Percentiles rank a stretch among this genome's conserved stretches.
Evolutionary conservation across 2,888 invertebrate species (phyloP).

Genomic region (Parasteatoda lunata): DNA sequence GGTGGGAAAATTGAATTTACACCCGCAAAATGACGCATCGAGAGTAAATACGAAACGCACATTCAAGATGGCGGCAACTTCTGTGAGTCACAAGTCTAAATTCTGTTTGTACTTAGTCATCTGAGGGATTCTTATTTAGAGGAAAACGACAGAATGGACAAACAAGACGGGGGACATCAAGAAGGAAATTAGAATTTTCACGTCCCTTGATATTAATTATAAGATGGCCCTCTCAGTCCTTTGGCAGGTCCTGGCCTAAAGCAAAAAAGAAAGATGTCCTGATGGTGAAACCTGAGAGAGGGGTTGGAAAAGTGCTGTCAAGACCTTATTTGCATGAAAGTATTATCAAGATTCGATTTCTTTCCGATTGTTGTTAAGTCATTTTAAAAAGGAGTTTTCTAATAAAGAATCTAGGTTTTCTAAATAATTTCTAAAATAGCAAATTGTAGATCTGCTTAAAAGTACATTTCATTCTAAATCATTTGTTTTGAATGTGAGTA

Average conservation of each 20-base stretch:
- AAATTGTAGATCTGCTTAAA: neutral
- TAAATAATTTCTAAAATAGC: neutral
- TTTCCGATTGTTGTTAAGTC: no score
- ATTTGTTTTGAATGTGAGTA: no score
- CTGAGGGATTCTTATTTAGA: constrained; percentile 30
- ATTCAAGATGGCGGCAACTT: constrained; percentile 12
- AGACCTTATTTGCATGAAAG: neutral
- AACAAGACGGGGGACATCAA: constrained; percentile 39
- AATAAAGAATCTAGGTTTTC: neutral
- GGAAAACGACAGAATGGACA: constrained; percentile 25
- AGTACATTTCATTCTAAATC: neutral
- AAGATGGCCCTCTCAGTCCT: neutral
- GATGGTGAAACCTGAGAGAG: neutral
- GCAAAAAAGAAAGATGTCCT: neutral
- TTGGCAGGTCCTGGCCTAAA: constrained; percentile 2
- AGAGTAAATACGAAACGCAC: constrained; percentile 43
- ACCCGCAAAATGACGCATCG: constrained; percentile 57
- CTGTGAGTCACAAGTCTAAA: constrained; percentile 32
- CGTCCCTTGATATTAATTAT: constrained; percentile 44
- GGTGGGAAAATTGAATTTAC: constrained; percentile 64
- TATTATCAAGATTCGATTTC: no score
- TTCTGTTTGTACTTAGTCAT: constrained; percentile 60
- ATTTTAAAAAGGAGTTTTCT: neutral
- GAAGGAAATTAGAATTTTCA: constrained; percentile 46
- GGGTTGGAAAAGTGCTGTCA: neutral